Conservation (phyloP, 2,113 vertebrate species). For the Oreochromis tanganicae region DNA sequence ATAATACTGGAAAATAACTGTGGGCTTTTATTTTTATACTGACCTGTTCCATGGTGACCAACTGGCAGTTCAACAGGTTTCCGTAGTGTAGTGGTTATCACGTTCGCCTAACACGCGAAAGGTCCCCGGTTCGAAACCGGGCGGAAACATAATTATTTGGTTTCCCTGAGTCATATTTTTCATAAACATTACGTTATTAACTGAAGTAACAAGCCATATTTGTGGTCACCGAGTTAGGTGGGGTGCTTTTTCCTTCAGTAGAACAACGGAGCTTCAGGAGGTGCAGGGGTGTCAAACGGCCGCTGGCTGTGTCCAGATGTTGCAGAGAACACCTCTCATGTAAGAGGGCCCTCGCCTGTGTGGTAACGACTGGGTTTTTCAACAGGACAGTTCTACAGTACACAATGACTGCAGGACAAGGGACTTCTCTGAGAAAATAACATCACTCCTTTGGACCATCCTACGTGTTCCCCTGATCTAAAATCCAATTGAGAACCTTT, state of each 20-base stretch:
- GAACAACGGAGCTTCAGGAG: rapidly evolving
- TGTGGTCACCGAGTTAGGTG: not conserved
- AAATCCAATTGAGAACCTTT: not conserved
- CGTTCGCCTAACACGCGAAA: slow-evolving; percentile 90
- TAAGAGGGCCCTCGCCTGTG: not conserved
- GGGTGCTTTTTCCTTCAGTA: not conserved
- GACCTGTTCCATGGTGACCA: rapidly evolving
- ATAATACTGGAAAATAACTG: rapidly evolving
- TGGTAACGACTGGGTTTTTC: not conserved
- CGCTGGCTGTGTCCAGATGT: not conserved
- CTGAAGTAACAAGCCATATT: not conserved
- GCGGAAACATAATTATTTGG: not conserved
- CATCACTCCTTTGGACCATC: not conserved
- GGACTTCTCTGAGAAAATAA: not conserved
- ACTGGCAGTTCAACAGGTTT: rapidly evolving
- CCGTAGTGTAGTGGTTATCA: slow-evolving; percentile 95
- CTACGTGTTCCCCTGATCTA: not conserved
- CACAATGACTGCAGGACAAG: not conserved
- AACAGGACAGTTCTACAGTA: not conserved
- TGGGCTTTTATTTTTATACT: not conserved
- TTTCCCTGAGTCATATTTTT: not conserved
- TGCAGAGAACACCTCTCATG: not conserved
- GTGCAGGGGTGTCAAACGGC: rapidly evolving
- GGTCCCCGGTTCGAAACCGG: slow-evolving; percentile 65
- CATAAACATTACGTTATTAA: not conserved